Conservation (phyloP, 23 tunicate genomes). For the Trididemnum nubilum region DNA sequence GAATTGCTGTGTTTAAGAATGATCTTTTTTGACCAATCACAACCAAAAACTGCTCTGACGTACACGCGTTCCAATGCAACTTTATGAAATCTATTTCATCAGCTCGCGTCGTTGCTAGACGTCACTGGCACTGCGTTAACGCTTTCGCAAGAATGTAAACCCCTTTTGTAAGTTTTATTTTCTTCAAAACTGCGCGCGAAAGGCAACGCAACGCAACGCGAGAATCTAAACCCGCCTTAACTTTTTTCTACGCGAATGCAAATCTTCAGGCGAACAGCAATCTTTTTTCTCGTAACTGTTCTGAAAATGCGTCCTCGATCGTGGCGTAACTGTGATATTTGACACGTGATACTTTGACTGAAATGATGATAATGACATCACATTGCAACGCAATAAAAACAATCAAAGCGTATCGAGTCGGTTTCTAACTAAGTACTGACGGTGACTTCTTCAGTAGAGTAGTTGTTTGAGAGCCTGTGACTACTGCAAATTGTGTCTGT, state of each 20-base stretch:
- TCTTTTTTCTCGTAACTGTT: background rate
- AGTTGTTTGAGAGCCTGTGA: background rate
- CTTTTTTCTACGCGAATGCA: constrained; percentile 1
- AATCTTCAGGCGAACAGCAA: constrained; percentile 1
- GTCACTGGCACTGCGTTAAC: too few species aligned
- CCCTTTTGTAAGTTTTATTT: too few species aligned
- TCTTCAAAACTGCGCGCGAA: too few species aligned
- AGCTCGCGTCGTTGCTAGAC: too few species aligned
- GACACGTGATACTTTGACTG: background rate
- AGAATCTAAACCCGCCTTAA: too few species aligned
- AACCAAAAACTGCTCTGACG: too few species aligned
- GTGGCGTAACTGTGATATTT: background rate
- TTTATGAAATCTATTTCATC: too few species aligned
- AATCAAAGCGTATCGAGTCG: constrained; percentile 1
- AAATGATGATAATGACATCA: background rate
- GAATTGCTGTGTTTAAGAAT: too few species aligned
- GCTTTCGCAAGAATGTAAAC: too few species aligned
- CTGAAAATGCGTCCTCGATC: background rate
- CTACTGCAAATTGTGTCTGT: background rate
- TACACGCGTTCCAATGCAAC: too few species aligned
- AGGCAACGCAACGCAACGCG: too few species aligned
- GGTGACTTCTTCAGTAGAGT: background rate
- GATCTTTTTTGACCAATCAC: too few species aligned
- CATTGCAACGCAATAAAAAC: background rate
- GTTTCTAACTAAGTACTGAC: background rate